Evolutionary conservation across 2,888 invertebrate species (phyloP), one percentile per base, ranked within the genome.

Genomic region (Octodonta nipae): DNA sequence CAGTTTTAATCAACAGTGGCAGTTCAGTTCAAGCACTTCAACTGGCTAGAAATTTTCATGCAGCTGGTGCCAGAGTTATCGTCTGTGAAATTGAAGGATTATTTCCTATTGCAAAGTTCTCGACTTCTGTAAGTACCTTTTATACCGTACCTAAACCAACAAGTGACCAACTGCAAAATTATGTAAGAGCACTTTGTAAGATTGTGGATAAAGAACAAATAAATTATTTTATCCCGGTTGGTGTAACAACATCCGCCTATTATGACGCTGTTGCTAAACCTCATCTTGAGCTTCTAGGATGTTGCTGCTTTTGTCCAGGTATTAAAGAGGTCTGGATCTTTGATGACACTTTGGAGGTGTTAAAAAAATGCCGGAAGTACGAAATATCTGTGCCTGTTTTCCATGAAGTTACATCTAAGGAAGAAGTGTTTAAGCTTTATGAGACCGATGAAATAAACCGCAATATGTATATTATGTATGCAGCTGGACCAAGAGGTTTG

Each of bases 1-100:
- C 85, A 4, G 79, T 86, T 14, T 66, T 86, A 14, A 77, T 86
- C 35, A 84, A 82, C 51, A 81, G 85, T 16, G 86, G 86, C 10
- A 82, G 83, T 56, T 83, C 82, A n/a, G 77, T 85, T 31, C 86
- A 86, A 61, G 75, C 84, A 2, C 63, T 86, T 8, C 85, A 85
- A 53, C 58, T 86, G 41, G 85, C 85, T 0, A 70, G 86, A 38
- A 85, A 85, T 52, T 85, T 86, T 50, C 78, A 83, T 54, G 76
- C 77, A 11, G 80, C 83, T 1, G 86, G 86, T 1, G 81, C 82
- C 3, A 65, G 83, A 43, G 85, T 86, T 2, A 72, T 86, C 16
- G 79, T 84, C 15, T 80, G 82, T 55, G 86, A 86, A 59, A 69
- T 83, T 28, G 83, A 84, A 46, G 85, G 82, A 3, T 66, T 78